These are phyloP conservation scores for Tetraneura akinire DNA, from an alignment of 1,140 invertebrate species.

Conservation along the genomic window DNA sequence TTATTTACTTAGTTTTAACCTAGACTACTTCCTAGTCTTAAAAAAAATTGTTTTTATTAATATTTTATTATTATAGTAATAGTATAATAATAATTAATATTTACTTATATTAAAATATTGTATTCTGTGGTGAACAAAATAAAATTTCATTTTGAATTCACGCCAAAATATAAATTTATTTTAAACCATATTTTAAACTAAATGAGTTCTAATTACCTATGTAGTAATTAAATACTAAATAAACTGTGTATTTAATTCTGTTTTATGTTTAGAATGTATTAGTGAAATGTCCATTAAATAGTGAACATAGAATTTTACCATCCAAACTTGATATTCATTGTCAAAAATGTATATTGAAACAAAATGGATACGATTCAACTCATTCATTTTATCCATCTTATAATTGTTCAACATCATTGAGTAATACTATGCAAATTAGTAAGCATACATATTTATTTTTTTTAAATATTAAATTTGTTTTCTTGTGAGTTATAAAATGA, in stretches of 20 bases:
- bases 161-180: too few species aligned
- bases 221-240: background rate
- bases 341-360: constrained; percentile 2
- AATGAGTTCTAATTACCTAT: background rate
- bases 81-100: too few species aligned
- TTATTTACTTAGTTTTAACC: too few species aligned
- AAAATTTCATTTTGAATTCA: too few species aligned
- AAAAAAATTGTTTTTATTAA: too few species aligned
- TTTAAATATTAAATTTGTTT: background rate
- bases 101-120: too few species aligned
- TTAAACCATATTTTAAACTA: too few species aligned
- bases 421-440: constrained; percentile 1
- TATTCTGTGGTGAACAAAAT: too few species aligned
- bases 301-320: constrained; percentile 16
- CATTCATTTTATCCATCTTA: constrained; percentile 12
- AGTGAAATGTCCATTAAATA: constrained; percentile 24
- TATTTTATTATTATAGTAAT: too few species aligned
- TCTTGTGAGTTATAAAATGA: too few species aligned
- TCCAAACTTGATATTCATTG: constrained; percentile 22
- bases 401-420: background rate
- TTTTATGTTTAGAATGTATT: constrained; percentile 14
- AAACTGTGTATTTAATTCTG: background rate
- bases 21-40: too few species aligned
- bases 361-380: constrained; percentile 30
- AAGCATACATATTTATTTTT: background rate